A percentile compares a stretch with the other conserved stretches of the same genome.
Conservation (phyloP, 2,113 vertebrate genomes). For the Atrichornis clamosus region DNA sequence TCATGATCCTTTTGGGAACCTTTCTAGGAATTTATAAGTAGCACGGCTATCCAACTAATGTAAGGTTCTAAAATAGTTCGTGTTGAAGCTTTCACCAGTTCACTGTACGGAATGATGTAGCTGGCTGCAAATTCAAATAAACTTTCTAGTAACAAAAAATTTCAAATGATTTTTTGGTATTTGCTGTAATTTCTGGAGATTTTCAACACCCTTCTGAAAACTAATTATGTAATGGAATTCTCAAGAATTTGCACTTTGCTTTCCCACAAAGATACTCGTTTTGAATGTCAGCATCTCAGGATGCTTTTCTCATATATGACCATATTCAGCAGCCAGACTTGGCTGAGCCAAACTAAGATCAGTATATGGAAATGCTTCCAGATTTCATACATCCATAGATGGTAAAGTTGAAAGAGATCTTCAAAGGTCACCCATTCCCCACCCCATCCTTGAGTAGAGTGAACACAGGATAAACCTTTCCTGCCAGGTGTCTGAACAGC, state of each 20-base stretch:
- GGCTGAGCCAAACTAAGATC: neutral
- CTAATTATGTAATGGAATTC: slow-evolving; percentile 1
- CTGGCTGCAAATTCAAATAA: neutral
- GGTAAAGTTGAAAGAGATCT: neutral
- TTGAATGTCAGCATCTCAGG: neutral
- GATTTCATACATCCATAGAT: neutral
- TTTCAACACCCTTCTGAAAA: slow-evolving; percentile 26
- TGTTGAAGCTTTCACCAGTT: slow-evolving; percentile 11
- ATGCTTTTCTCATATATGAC: neutral
- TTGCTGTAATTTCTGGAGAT: slow-evolving; percentile 35
- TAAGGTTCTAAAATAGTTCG: slow-evolving; percentile 8
- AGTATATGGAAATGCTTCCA: neutral
- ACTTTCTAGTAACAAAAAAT: neutral
- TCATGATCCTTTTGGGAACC: slow-evolving; percentile 50
- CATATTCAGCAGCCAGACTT: neutral
- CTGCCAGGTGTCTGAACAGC: neutral
- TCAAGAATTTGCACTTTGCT: slow-evolving; percentile 2
- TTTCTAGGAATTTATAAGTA: slow-evolving; percentile 59
- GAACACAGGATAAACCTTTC: neutral
- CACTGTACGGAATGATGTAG: neutral
- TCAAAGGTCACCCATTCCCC: neutral
- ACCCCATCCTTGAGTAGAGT: neutral
- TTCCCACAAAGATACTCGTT: neutral
- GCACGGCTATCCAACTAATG: neutral
- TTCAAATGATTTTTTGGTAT: neutral